phyloP scores from a whole-genome alignment of 2,797 vertebrate genomes.

The Austrolebias charrua region DNA sequence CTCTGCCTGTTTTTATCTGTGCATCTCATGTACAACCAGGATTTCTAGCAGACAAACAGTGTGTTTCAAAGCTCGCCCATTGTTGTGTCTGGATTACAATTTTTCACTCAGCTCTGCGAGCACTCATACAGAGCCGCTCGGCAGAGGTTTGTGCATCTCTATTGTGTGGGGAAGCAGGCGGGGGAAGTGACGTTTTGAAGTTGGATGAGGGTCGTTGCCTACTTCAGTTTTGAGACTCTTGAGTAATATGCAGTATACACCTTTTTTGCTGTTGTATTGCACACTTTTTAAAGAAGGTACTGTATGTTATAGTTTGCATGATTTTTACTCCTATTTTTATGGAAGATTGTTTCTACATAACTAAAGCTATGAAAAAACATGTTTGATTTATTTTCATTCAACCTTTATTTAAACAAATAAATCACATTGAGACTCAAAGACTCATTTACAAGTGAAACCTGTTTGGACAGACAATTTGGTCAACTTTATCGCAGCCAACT shows the following conservation, averaged over 20 bases:
- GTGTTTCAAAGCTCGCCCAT: constrained; percentile 42
- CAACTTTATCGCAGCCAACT: no score
- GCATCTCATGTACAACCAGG: constrained; percentile 53
- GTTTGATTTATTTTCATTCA: no score
- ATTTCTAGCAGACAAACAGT: constrained; percentile 41
- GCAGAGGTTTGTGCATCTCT: constrained; percentile 46
- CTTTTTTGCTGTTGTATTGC: constrained; percentile 16
- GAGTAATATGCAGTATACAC: constrained; percentile 25
- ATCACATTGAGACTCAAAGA: no score
- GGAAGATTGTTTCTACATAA: neutral
- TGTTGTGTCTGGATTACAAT: constrained; percentile 63
- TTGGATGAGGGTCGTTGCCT: constrained; percentile 48
- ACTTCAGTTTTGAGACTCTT: constrained; percentile 35
- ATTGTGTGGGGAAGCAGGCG: constrained; percentile 50
- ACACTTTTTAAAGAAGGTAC: constrained; percentile 43
- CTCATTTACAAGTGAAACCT: no score
- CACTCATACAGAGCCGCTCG: constrained; percentile 21
- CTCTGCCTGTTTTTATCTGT: constrained; percentile 49
- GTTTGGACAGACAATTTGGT: no score
- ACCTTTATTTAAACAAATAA: no score
- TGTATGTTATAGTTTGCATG: constrained; percentile 40
- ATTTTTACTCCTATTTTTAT: constrained; percentile 5
- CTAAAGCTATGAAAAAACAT: no score
- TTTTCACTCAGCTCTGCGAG: constrained; percentile 48
- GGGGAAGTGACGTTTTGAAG: constrained; percentile 51